Percentiles rank a stretch among this genome's conserved stretches.
Evolutionary conservation across 2,888 invertebrate species (phyloP).

Genomic region (Prostheceraeus crozeri): DNA sequence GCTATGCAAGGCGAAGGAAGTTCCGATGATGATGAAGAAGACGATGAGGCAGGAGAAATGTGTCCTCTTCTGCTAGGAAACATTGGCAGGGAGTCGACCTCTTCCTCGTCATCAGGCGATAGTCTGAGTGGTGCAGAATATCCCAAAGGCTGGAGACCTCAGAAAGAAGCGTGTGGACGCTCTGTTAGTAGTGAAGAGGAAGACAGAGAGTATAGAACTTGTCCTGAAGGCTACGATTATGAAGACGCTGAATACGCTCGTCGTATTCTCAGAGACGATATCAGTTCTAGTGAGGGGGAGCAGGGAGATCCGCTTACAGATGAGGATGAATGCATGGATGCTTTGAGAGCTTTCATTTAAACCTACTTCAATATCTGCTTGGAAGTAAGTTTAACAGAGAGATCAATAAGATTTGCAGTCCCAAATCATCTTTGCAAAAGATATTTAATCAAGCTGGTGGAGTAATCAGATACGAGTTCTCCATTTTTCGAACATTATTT

Average conservation of each 20-base stretch:
- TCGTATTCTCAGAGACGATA: neutral
- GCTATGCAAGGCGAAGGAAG: conserved; percentile 61
- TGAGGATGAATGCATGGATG: conserved; percentile 1
- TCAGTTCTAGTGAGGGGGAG: neutral
- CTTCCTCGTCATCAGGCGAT: neutral
- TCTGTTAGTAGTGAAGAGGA: conserved; percentile 27
- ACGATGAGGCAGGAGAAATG: conserved; percentile 39
- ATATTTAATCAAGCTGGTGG: too few relatives aligned
- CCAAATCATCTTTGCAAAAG: too few relatives aligned
- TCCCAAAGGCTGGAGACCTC: conserved; percentile 18
- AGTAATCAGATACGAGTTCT: too few relatives aligned
- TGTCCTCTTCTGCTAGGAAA: conserved; percentile 15
- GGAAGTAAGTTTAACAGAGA: too few relatives aligned
- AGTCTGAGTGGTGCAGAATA: neutral
- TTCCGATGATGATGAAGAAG: conserved; percentile 59
- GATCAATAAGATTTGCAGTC: too few relatives aligned
- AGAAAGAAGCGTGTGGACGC: neutral
- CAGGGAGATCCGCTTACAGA: neutral
- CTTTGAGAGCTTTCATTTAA: conserved; percentile 13
- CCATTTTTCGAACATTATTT: too few relatives aligned
- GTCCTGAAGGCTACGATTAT: conserved; percentile 37
- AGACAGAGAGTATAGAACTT: conserved; percentile 30
- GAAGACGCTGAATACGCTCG: conserved; percentile 33
- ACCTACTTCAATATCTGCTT: too few relatives aligned
- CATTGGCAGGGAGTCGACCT: too few relatives aligned